These are phyloP conservation scores for Callithrix jacchus DNA, from an alignment of 2,113 vertebrate species.

Conservation along the genomic window DNA sequence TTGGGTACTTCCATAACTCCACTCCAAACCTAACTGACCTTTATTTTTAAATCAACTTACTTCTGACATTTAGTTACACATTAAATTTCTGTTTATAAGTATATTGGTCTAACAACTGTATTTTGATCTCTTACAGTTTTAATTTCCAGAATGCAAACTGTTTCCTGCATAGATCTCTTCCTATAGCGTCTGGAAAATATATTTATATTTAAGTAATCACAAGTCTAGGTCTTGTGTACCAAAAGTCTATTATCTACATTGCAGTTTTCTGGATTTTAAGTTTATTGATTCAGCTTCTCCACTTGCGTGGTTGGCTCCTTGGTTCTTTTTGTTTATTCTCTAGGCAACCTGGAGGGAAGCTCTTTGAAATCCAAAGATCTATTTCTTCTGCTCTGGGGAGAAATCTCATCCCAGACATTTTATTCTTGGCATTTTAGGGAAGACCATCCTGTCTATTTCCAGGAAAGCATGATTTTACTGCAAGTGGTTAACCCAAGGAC, in stretches of 20 bases:
- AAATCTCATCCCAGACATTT: neutral
- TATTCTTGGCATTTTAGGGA: neutral
- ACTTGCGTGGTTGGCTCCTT: neutral
- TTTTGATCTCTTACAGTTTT: neutral
- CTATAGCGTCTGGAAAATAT: neutral
- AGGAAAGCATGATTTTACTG: neutral
- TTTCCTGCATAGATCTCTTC: neutral
- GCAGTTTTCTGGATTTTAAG: neutral
- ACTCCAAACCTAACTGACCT: neutral
- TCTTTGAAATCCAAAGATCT: constrained; percentile 24
- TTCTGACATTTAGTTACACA: neutral
- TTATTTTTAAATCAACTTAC: neutral
- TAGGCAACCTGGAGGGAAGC: neutral
- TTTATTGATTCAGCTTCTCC: constrained; percentile 32
- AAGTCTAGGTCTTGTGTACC: neutral
- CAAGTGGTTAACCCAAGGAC: neutral
- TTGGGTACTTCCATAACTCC: neutral
- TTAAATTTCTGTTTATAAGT: neutral
- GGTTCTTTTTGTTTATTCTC: neutral
- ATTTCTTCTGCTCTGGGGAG: constrained; percentile 15
- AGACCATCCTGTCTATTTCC: neutral
- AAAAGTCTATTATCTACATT: neutral
- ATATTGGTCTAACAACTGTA: neutral
- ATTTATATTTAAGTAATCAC: neutral
- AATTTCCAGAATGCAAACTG: neutral